Conservation (phyloP, 2,797 vertebrate genomes). For the Catamblyrhynchus diadema region DNA sequence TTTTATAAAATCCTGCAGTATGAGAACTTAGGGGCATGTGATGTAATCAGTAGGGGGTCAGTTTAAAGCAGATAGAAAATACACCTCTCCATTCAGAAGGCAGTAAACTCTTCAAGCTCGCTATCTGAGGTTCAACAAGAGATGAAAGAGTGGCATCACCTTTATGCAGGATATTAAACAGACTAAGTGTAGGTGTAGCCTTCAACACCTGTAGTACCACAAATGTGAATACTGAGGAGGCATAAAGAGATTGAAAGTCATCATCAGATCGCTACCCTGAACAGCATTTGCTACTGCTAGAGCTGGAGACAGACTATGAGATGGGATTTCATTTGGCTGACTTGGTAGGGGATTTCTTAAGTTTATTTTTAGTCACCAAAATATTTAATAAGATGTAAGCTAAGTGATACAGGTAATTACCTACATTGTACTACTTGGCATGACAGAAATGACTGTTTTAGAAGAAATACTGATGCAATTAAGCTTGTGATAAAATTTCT, state of each 20-base stretch:
- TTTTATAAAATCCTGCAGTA: background rate
- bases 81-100: background rate
- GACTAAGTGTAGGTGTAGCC: background rate
- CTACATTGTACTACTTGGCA: background rate
- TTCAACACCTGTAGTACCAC: background rate
- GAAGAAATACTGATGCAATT: background rate
- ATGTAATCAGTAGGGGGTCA: background rate
- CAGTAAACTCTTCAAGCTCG: background rate
- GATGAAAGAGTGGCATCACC: background rate
- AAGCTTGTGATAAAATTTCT: background rate
- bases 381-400: background rate
- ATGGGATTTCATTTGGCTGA: background rate
- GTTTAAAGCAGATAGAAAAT: background rate
- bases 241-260: background rate
- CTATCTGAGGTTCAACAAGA: background rate
- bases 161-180: background rate
- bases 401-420: background rate
- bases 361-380: background rate
- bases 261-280: background rate
- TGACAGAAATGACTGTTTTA: background rate
- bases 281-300: background rate
- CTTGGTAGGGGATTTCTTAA: background rate
- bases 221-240: background rate
- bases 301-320: background rate
- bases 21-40: background rate